Base-by-base conservation (phyloP, 1,140 invertebrate genomes). In the Drosophila mauritiana region DNA sequence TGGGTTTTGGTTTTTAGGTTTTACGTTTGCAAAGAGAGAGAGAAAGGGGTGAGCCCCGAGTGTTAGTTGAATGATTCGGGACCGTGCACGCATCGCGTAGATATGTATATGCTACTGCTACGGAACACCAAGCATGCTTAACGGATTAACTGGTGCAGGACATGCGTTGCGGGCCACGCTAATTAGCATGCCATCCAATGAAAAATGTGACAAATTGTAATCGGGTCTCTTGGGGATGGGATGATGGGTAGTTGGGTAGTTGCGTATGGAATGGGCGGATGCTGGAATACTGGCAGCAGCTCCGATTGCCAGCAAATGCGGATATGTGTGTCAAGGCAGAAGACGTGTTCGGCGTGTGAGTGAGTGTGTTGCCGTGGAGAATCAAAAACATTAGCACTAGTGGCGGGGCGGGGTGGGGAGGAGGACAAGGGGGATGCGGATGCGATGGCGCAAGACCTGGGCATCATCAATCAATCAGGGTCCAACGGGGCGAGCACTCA, bases 381-480 rank as follows among this genome's bases (percentile, higher is more conserved):
- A 77, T 73, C 57, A 69, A 68, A 72, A 72, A 53, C 58, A 68
- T 73, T 67, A 48, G 69, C 67, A 57, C 55, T 73, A 61, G 51
- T 51, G 58, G 40, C 25, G 43, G 39, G 20, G 10, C n/a, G n/a
- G 48, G 12, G 36, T 1, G 3, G 4, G 12, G 10, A 37, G 12
- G 13, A 12, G 37, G 12, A 39, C 37, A 31, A 31, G 31, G 31
- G 8, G 31, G 31, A 31, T 31, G 31, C 31, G 31, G 31, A 31
- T 31, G 31, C 8, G 31, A 31, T 31, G 31, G 31, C n/a, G 36
- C 25, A 36, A 3, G 59, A 52, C 55, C 53, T 43, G n/a, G 64
- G 63, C 63, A 86, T 78, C 78, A 85, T 85, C 82, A 86, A 85
- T 85, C 82, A 85, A 82, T 86, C 82, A 86, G 63, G 52, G 74